Conservation (phyloP, 2,113 vertebrate genomes). For the Ammodytes dubius region DNA sequence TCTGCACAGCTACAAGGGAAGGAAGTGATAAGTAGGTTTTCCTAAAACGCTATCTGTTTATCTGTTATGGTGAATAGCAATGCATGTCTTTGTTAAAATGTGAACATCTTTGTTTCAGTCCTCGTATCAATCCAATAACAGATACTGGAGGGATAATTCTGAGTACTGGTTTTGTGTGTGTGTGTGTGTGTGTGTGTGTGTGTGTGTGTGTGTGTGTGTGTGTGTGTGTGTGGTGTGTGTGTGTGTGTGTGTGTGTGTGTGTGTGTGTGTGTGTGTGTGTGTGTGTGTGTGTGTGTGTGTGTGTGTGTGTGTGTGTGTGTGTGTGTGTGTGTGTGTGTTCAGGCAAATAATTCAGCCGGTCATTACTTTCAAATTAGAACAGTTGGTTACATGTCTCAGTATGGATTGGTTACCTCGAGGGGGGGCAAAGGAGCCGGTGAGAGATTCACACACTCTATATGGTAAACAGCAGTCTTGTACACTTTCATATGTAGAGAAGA, state of each 20-base stretch:
- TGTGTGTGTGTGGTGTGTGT: too few relatives aligned
- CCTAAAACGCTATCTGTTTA: not conserved
- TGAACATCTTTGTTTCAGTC: not conserved
- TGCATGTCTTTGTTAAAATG: not conserved
- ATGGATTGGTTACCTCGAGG: constrained; percentile 24
- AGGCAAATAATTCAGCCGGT: constrained; percentile 6
- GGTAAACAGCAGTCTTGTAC: constrained; percentile 42
- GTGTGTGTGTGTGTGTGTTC: not conserved
- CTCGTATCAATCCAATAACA: not conserved
- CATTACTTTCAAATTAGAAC: constrained; percentile 48
- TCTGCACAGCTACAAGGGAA: constrained; percentile 2
- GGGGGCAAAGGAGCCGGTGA: not conserved
- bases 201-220: too few relatives aligned
- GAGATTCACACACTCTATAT: constrained; percentile 48
- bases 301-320: too few relatives aligned
- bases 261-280: too few relatives aligned
- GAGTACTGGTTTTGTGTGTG: not conserved
- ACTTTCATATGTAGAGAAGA: constrained; percentile 44
- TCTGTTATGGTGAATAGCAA: constrained; percentile 1
- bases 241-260: too few relatives aligned
- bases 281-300: too few relatives aligned
- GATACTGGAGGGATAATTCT: not conserved
- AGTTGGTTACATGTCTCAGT: not conserved
- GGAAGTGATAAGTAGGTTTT: constrained; percentile 17
- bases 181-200: too few relatives aligned